These are phyloP conservation scores for Drosophila pruinosa DNA, from an alignment of 1,140 invertebrate species.

Conservation along the genomic window DNA sequence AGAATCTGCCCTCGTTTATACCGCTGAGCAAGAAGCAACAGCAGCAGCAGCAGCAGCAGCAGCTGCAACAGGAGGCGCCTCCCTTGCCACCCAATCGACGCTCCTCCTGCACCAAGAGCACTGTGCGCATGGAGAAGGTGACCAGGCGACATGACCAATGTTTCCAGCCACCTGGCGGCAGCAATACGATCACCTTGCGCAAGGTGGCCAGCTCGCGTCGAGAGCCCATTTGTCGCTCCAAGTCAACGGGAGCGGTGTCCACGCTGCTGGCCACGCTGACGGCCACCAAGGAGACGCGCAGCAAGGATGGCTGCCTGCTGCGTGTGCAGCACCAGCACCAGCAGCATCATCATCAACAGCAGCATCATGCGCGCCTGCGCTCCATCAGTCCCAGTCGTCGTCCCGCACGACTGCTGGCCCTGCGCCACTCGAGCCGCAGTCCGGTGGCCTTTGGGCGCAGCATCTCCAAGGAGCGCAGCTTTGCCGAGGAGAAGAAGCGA, in stretches of 20 bases:
- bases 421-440: constrained; percentile 76
- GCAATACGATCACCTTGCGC: constrained; percentile 58
- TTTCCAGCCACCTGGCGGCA: constrained; percentile 81
- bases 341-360: constrained; percentile 58
- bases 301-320: constrained; percentile 42
- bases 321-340: constrained; percentile 62
- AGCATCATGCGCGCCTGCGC: constrained; percentile 60
- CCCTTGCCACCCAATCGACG: constrained; percentile 83
- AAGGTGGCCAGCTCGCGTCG: constrained; percentile 51
- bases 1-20: constrained; percentile 84
- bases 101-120: constrained; percentile 88
- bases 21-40: constrained; percentile 67
- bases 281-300: constrained; percentile 51
- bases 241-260: constrained; percentile 71
- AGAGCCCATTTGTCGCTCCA: constrained; percentile 69
- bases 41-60: constrained; percentile 34
- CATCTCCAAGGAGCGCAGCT: constrained; percentile 81
- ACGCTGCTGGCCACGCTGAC: constrained; percentile 61
- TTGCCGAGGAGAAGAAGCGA: constrained; percentile 82
- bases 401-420: constrained; percentile 41
- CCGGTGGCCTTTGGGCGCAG: constrained; percentile 80
- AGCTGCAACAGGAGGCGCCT: constrained; percentile 40
- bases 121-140: constrained; percentile 79
- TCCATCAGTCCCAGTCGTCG: constrained; percentile 64
- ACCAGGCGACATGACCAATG: constrained; percentile 85